phyloP scores from a whole-genome alignment of 2,888 invertebrate species.

The Mesodorylaimus sp. region DNA sequence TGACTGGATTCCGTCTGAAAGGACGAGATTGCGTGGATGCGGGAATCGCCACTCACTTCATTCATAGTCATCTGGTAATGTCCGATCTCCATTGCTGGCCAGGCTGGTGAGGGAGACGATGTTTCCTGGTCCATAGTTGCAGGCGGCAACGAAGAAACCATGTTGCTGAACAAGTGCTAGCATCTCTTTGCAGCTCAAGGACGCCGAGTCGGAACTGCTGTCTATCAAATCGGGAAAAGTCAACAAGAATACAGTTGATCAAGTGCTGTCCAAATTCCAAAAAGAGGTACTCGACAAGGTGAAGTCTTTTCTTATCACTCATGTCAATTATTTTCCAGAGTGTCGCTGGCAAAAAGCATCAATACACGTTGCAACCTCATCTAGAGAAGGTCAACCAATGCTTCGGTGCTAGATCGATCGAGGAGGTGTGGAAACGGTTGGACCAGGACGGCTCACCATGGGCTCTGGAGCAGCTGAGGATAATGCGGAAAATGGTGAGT shows the following conservation, averaged over 20 bases:
- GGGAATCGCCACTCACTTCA: slow-evolving; percentile 79
- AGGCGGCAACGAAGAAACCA: too few relatives aligned
- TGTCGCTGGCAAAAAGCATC: slow-evolving; percentile 21
- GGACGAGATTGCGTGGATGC: slow-evolving; percentile 63
- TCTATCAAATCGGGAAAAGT: neutral
- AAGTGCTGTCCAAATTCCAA: neutral
- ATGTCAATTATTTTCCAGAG: slow-evolving; percentile 1
- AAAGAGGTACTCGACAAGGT: neutral
- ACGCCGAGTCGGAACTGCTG: neutral
- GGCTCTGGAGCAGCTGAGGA: too few relatives aligned
- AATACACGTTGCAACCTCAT: slow-evolving; percentile 49
- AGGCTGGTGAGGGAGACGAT: too few relatives aligned
- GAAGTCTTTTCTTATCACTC: neutral
- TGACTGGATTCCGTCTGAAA: slow-evolving; percentile 59
- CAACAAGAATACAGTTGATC: neutral
- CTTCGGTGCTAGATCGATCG: slow-evolving; percentile 54
- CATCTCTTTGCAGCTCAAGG: neutral
- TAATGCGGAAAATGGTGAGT: too few relatives aligned
- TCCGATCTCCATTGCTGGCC: too few relatives aligned
- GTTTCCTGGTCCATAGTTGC: too few relatives aligned
- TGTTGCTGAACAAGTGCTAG: neutral
- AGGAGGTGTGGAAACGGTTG: slow-evolving; percentile 56
- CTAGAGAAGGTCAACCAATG: slow-evolving; percentile 56
- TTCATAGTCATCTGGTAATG: slow-evolving; percentile 43
- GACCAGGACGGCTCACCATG: slow-evolving; percentile 61